A percentile compares a stretch with the other conserved stretches of the same genome.
These are phyloP conservation scores for Embiotoca jacksoni DNA, from an alignment of 2,113 vertebrate species.

Conservation along the genomic window DNA sequence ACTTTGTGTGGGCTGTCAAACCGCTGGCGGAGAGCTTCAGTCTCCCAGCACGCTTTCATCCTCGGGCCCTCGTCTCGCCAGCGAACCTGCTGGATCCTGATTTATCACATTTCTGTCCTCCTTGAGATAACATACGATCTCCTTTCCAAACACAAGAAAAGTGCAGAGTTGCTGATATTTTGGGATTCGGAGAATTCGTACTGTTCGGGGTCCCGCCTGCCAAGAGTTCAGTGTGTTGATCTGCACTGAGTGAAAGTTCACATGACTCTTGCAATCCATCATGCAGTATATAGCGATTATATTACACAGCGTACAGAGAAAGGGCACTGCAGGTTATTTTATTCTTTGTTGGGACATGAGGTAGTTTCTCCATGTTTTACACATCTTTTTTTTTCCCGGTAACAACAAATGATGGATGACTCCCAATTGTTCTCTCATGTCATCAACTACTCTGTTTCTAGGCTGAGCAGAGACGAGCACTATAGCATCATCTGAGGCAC, in stretches of 20 bases:
- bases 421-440: background rate
- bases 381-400: constrained; percentile 19
- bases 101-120: constrained; percentile 13
- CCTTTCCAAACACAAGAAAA: constrained; percentile 24
- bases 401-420: constrained; percentile 28
- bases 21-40: constrained; percentile 1
- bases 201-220: constrained; percentile 12
- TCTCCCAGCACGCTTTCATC: constrained; percentile 25
- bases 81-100: constrained; percentile 19
- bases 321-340: background rate
- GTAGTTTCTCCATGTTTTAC: background rate
- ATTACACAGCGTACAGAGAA: background rate
- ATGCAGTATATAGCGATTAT: background rate
- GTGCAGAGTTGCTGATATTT: constrained; percentile 25
- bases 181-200: constrained; percentile 8
- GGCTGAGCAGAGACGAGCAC: background rate
- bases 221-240: constrained; percentile 28
- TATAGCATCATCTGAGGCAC: constrained; percentile 1
- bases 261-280: constrained; percentile 23
- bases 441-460: constrained; percentile 3
- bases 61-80: background rate
- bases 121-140: constrained; percentile 3
- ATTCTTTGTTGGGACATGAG: background rate
- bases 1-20: constrained; percentile 55
- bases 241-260: constrained; percentile 23